Evolutionary conservation across 2,888 invertebrate genomes (phyloP).

Genomic region (Hypsopygia costalis): DNA sequence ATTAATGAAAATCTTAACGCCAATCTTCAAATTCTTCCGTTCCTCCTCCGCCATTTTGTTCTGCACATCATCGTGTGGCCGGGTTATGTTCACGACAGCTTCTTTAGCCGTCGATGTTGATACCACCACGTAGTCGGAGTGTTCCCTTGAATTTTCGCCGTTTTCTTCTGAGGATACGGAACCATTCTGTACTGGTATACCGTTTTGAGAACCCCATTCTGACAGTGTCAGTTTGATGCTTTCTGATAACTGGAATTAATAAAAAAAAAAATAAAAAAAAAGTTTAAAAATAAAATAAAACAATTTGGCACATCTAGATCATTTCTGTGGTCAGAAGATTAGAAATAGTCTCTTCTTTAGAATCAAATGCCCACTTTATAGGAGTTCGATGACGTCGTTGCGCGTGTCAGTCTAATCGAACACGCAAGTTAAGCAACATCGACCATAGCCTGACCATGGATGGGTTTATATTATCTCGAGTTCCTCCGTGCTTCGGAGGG

Average conservation of each 20-base stretch:
- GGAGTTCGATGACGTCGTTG: no score
- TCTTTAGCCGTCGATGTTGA: conserved; percentile 43
- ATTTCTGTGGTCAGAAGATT: no score
- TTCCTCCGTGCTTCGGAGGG: no score
- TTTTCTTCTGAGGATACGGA: conserved; percentile 29
- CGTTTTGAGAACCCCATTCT: conserved; percentile 63
- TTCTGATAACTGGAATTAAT: conserved; percentile 61
- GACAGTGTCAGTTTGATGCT: conserved; percentile 71
- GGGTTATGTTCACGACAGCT: conserved; percentile 74
- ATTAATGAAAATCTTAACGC: conserved; percentile 92
- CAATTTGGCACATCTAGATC: no score
- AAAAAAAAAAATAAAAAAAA: background rate
- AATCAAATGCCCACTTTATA: no score
- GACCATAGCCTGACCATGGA: no score
- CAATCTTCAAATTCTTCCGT: conserved; percentile 89
- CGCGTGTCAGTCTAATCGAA: no score
- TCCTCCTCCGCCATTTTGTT: conserved; percentile 85
- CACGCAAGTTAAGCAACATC: no score
- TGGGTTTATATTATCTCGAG: no score
- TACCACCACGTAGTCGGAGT: conserved; percentile 58
- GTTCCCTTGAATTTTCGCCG: conserved; percentile 34
- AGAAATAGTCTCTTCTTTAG: no score
- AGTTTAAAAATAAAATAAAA: no score
- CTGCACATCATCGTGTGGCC: conserved; percentile 82
- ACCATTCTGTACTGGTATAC: conserved; percentile 47